These are phyloP conservation scores for Ennomos fuscantarius DNA, from an alignment of 2,888 invertebrate genomes.

Conservation along the genomic window DNA sequence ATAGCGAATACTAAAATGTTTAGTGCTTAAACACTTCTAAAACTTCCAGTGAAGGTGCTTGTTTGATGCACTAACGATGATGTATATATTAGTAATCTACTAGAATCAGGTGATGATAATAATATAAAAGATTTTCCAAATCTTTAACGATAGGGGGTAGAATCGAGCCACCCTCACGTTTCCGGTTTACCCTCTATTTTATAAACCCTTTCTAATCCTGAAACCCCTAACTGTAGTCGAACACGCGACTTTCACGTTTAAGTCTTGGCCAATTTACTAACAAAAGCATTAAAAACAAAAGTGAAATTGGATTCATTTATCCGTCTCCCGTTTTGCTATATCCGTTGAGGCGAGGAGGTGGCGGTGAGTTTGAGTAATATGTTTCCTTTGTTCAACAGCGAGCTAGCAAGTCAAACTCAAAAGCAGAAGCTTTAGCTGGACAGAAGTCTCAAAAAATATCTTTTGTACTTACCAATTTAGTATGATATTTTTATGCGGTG, in stretches of 20 bases:
- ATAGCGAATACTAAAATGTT: no score
- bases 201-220: slow-evolving; percentile 37
- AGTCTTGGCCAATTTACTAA: slow-evolving; percentile 46
- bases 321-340: slow-evolving; percentile 56
- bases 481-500: no score
- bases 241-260: slow-evolving; percentile 35
- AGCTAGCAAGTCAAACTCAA: neutral
- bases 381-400: neutral
- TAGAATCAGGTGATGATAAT: no score
- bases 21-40: no score
- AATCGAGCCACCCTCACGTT: slow-evolving; percentile 6
- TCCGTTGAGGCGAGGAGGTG: slow-evolving; percentile 53
- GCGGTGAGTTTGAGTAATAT: slow-evolving; percentile 3
- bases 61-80: no score
- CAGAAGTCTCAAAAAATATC: no score
- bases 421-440: neutral
- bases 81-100: no score
- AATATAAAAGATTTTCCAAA: no score
- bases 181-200: slow-evolving; percentile 20
- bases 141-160: neutral
- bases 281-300: slow-evolving; percentile 63
- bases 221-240: slow-evolving; percentile 29
- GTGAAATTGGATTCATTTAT: slow-evolving; percentile 76
- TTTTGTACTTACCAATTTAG: no score
- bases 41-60: no score